Conservation (phyloP, 2,113 vertebrate species). For the Platycercus adscitus region DNA sequence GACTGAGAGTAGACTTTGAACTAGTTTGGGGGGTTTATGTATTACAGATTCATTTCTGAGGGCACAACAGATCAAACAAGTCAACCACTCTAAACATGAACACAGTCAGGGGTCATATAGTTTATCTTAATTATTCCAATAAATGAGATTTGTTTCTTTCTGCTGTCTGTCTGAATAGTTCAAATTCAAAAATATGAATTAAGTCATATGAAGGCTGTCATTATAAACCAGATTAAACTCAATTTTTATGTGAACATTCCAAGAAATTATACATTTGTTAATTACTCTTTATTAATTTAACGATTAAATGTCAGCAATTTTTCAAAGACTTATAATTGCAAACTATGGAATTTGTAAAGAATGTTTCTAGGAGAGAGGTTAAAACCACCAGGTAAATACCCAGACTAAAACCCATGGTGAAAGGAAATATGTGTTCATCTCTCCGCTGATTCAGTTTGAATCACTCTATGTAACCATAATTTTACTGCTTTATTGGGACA, state of each 20-base stretch:
- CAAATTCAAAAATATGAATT: not conserved
- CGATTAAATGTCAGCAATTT: not conserved
- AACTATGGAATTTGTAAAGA: not conserved
- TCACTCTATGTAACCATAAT: not conserved
- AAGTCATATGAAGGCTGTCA: not conserved
- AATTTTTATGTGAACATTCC: not conserved
- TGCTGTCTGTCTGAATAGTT: not conserved
- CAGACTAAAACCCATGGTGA: not conserved
- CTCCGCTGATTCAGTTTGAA: not conserved
- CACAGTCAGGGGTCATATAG: not conserved
- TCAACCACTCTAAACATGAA: not conserved
- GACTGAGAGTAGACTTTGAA: not conserved
- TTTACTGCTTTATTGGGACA: slow-evolving; percentile 52
- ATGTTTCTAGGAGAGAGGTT: not conserved
- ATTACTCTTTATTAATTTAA: not conserved
- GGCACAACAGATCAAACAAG: not conserved
- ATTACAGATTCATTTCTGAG: not conserved
- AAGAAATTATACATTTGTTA: not conserved
- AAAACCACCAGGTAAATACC: not conserved
- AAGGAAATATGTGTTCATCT: not conserved
- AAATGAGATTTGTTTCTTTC: not conserved
- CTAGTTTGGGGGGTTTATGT: not conserved
- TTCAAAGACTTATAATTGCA: not conserved
- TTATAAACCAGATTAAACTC: not conserved
- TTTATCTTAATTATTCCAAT: not conserved